Evolutionary conservation across 2,797 vertebrate genomes (phyloP), one percentile per base, ranked within the genome.

Genomic region (Odontamblyopus rebecca): DNA sequence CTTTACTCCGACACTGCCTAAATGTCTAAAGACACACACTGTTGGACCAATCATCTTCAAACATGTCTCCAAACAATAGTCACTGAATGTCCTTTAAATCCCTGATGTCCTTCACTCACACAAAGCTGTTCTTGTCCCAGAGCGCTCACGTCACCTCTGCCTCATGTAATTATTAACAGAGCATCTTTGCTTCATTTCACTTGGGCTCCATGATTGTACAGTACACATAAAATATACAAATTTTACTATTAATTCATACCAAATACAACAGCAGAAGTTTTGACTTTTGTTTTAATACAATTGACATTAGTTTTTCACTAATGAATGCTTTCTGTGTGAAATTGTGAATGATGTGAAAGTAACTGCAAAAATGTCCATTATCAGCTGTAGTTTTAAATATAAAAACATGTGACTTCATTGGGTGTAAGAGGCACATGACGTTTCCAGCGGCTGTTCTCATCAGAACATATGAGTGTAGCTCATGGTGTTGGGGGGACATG

Each of bases 131-230:
- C 38, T 74, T 83, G 75, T 86, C 59, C 51, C 61, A 64, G 54
- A 59, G 72, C 81, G 76, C 65, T 76, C 77, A 67, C 27, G 59
- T 87, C 82, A 57, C 69, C 73, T 65, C 82, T 73, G 80, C 66
- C 69, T 63, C 18, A 67, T 41, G 59, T 74, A 60, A 65, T 78
- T 38, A 44, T 75, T 77, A 70, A 65, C 18, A n/a, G 38, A 13
- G 27, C 12, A 72, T 35, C 29, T 12, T 54, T 48, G 44, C n/a
- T 32, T 61, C 44, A 48, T 48, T 48, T 48, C 12, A 15, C 15
- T 15, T 48, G 44, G 12, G 44, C 13, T 48, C 13, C 44, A 16
- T 61, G 32, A 26, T 26, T n/a, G 18, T n/a, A n/a, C 16, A n/a
- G 35, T 38, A 38, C 9, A 38, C 35, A 54, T n/a, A n/a, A 54